phyloP scores from a whole-genome alignment of 2,888 invertebrate species.

The Caenorhabditis wallacei region DNA sequence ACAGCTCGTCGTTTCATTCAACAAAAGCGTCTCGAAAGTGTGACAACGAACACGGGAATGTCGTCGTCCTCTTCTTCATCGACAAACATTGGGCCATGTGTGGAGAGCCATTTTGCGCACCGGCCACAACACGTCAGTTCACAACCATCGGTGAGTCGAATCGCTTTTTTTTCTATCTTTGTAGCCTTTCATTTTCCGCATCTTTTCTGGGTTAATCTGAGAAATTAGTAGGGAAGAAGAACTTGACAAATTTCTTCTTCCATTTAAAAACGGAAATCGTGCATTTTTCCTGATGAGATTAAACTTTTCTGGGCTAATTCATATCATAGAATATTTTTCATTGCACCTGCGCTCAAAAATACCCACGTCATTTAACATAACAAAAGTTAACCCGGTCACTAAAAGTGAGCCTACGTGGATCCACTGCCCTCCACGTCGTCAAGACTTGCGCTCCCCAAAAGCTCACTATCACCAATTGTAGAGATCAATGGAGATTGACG shows the following conservation, averaged over 20 bases:
- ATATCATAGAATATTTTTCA: not conserved
- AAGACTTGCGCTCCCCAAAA: not conserved
- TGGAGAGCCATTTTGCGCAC: conserved; percentile 54
- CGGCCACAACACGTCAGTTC: conserved; percentile 42
- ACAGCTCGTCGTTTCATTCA: conserved; percentile 29
- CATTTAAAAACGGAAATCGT: not conserved
- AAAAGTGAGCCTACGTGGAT: not conserved
- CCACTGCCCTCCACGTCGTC: not conserved
- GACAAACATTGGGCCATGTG: conserved; percentile 20
- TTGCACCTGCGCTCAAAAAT: not conserved
- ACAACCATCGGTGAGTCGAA: conserved; percentile 41
- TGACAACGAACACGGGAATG: conserved; percentile 22
- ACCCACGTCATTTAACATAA: not conserved
- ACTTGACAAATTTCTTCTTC: not conserved
- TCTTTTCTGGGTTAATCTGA: conserved; percentile 52
- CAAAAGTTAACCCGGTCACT: not conserved
- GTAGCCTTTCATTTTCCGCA: conserved; percentile 27
- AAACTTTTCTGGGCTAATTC: not conserved
- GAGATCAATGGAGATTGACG: conserved; percentile 57
- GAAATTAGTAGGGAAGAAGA: too few species aligned
- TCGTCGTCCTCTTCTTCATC: conserved; percentile 15
- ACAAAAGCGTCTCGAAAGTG: conserved; percentile 17
- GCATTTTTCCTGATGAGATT: conserved; percentile 3
- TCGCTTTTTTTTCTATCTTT: conserved; percentile 35
- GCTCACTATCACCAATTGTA: conserved; percentile 23